Base-by-base conservation (phyloP, 2,888 invertebrate species). In the Napeogenes inachia region DNA sequence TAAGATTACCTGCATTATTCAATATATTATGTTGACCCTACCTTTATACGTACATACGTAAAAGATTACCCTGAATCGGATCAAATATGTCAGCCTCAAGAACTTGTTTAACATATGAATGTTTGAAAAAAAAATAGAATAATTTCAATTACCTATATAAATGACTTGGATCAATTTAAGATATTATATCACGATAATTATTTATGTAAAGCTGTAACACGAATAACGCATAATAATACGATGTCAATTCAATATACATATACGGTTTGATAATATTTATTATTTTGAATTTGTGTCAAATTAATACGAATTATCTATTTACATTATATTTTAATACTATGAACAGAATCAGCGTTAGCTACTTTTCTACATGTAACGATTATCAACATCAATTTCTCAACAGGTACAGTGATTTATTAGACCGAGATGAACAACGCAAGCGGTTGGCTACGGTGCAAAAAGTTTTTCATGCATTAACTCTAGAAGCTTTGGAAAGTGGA, bases 361-460 rank as follows among this genome's bases (percentile, higher is more conserved):
- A 5, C 4, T 13, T 21, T 13, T 54, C 6, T n/a, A 21, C 21
- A 21, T 21, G 21, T 47, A 12, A n/a, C n/a, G 6, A 47, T 21
- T 4, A 47, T 47, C 47, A 47, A 47, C n/a, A 21, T 21, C 21
- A 38, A 30, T 50, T 50, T 30, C 30, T 59, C 38, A 62, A 13
- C 70, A 89, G 90, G 89, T 89, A 82, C 75, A 89, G 75, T 67
- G 76, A 89, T 69, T 75, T 90, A 56, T 71, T 84, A 13, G 87
- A 89, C 53, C 81, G 90, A 0, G 84, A 82, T 13, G 85, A 87
- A 59, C 86, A 90, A 68, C 76, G 89, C 5, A 77, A 72, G 63
- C 80, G 80, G n/a, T 77, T 90, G 4, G 66, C 75, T 3, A 87
- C 89, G 64, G 88, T 92, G 35, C 88, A 92, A 71, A 88, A 86